Base-by-base conservation (phyloP, 2,113 vertebrate species). In the Dermatemys mawii region DNA sequence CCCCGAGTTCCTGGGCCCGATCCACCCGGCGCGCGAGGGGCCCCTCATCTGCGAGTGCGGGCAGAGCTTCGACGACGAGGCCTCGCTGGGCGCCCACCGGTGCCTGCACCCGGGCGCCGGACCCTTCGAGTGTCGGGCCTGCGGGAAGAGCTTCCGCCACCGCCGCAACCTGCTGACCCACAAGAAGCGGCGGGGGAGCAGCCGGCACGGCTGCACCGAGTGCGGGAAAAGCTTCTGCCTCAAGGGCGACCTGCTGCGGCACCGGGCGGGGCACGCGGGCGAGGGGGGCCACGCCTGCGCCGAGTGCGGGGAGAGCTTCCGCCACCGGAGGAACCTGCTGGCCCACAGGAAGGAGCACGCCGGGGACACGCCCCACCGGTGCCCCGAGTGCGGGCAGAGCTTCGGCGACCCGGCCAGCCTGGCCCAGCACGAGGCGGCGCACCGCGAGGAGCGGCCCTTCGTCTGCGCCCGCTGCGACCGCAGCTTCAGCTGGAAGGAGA, bases 221-320 rank as follows among this genome's bases (percentile, higher is more conserved):
- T 98, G 98, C 5, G 70, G 94, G 93, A 60, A 73, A 3, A 13
- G 81, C 93, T 98, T 98, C 97, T 97, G 98, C 24, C 53, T 97
- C 55, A 95, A 83, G 35, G 99, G 99, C 0, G 99, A 98, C 21
- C 98, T 99, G 4, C 98, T 98, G 4, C 98, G 99, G 41, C 99
- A 99, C 97, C 98, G 98, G 93, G 97, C 98, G 2, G 98, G 98
- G 57, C 99, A 99, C 96, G 98, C 98, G 0, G 99, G 98, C 0
- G 98, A 99, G 95, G 94, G 97, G 3, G 2, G 32, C 48, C 11
- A 24, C 86, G 2, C 38, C 32, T 87, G 91, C 38, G 3, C 32
- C 1, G 51, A 84, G n/a, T 94, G 92, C 5, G 51, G 70, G 6
- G 29, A 24, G 54, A 3, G 35, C 73, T 93, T 95, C 84, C 51